Evolutionary conservation across 2,797 vertebrate species (phyloP).

Genomic region (Emys orbicularis): DNA sequence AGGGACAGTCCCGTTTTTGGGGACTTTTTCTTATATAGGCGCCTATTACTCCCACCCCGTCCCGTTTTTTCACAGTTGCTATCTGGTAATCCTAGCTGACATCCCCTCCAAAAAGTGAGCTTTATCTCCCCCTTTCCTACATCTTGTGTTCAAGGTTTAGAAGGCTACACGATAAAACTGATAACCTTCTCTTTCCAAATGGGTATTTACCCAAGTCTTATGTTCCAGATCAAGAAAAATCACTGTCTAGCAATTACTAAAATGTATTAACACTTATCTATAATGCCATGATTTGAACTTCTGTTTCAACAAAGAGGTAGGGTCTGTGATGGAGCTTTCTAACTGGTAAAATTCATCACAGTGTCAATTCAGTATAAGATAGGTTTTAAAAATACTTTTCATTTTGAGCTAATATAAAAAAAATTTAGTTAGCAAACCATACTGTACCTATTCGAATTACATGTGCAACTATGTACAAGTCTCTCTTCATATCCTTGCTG

Average conservation of each 20-base stretch:
- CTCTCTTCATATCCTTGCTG: conserved; percentile 99
- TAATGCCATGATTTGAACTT: not conserved
- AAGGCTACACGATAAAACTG: not conserved
- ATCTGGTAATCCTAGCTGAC: not conserved
- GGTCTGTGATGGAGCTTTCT: not conserved
- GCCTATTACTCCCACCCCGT: too few relatives aligned
- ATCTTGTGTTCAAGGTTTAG: not conserved
- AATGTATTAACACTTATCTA: not conserved
- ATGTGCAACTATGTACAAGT: conserved; percentile 97
- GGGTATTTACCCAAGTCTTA: not conserved
- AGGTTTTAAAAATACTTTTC: not conserved
- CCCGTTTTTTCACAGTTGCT: too few relatives aligned
- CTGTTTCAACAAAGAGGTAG: not conserved
- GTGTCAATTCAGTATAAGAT: not conserved
- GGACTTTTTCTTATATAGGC: too few relatives aligned
- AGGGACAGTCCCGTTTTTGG: too few relatives aligned
- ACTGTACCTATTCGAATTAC: conserved; percentile 96
- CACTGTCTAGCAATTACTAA: not conserved
- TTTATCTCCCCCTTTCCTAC: not conserved
- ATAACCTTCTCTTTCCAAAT: not conserved
- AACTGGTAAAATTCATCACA: not conserved
- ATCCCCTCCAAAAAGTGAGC: not conserved
- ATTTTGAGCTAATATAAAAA: not conserved
- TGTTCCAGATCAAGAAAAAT: not conserved
- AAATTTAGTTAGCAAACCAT: conserved; percentile 23